These are phyloP conservation scores for Phalacrocorax brasilianus DNA, from an alignment of 2,113 vertebrate genomes.

Conservation along the genomic window DNA sequence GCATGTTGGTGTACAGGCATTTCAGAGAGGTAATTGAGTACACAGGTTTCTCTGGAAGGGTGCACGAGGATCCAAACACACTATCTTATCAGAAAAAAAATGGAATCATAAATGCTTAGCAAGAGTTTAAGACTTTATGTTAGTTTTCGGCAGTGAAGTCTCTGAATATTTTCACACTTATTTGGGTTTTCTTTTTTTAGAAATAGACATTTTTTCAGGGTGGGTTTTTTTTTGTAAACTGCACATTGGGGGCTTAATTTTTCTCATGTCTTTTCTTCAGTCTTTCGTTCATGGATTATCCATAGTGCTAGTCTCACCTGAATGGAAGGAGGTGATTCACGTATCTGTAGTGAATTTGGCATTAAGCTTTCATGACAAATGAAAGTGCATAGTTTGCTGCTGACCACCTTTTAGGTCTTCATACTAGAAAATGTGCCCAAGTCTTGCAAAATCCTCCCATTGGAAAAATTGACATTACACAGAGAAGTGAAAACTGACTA, in stretches of 20 bases:
- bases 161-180: not conserved
- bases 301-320: not conserved
- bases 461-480: accelerated
- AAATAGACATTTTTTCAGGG: not conserved
- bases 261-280: not conserved
- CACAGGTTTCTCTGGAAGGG: too few relatives aligned
- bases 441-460: not conserved
- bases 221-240: not conserved
- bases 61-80: too few relatives aligned
- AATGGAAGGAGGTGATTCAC: not conserved
- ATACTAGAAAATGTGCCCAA: not conserved
- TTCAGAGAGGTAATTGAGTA: too few relatives aligned
- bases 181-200: not conserved
- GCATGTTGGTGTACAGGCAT: too few relatives aligned
- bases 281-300: not conserved
- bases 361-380: not conserved
- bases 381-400: not conserved
- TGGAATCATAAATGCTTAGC: not conserved
- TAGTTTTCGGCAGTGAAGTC: not conserved
- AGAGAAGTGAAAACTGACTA: not conserved
- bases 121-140: not conserved
- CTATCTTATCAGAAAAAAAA: not conserved
- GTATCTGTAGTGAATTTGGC: not conserved
- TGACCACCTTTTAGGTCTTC: not conserved
- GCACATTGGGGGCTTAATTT: not conserved